These are phyloP conservation scores for Cataglyphis altisquamis DNA, from an alignment of 2,888 invertebrate genomes.

Conservation along the genomic window DNA sequence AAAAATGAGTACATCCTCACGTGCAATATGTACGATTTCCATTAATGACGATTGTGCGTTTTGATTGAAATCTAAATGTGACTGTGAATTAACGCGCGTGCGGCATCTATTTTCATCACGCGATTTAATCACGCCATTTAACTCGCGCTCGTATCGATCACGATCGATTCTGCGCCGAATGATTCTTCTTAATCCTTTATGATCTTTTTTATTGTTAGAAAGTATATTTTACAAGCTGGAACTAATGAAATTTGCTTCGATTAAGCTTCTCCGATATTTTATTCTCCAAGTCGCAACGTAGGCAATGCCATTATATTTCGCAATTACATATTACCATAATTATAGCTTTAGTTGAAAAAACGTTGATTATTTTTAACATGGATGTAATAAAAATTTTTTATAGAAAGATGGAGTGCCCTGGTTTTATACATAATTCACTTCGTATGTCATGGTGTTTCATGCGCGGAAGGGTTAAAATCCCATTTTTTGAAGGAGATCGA, in stretches of 20 bases:
- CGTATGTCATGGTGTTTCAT: neutral
- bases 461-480: constrained; percentile 1
- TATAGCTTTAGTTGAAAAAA: constrained; percentile 26
- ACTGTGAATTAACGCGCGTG: neutral
- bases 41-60: constrained; percentile 47
- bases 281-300: neutral
- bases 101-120: constrained; percentile 20
- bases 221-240: neutral
- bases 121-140: constrained; percentile 27
- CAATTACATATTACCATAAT: constrained; percentile 38
- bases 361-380: constrained; percentile 5
- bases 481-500: constrained; percentile 36
- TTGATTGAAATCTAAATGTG: constrained; percentile 50
- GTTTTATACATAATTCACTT: neutral
- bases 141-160: constrained; percentile 20
- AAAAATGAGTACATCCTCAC: constrained; percentile 41
- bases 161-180: constrained; percentile 24
- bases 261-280: neutral
- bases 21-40: constrained; percentile 42
- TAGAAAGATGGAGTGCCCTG: neutral
- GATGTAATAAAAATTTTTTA: neutral
- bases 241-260: neutral
- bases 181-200: neutral
- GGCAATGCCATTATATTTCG: constrained; percentile 1
- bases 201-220: neutral